A percentile compares a stretch with the other conserved stretches of the same genome.
These are phyloP conservation scores for Aplodontia rufa DNA, from an alignment of 2,113 vertebrate species.

Conservation along the genomic window DNA sequence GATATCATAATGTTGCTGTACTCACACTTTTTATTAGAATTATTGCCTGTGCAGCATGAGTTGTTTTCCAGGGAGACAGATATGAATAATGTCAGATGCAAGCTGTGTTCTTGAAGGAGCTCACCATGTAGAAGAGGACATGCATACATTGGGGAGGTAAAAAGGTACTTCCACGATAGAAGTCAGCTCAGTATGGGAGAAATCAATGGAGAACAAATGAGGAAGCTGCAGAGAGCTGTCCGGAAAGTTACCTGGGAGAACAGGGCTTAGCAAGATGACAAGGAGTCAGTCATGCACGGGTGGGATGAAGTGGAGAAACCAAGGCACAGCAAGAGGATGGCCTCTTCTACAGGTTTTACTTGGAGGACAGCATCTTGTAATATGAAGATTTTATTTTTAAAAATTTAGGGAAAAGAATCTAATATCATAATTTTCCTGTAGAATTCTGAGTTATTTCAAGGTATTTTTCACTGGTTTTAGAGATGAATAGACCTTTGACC, in stretches of 20 bases:
- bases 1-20: neutral
- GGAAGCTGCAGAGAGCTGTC: neutral
- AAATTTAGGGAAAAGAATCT: neutral
- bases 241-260: neutral
- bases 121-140: neutral
- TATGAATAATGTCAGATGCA: neutral
- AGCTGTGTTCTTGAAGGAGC: neutral
- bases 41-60: neutral
- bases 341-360: neutral
- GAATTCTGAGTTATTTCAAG: neutral
- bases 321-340: neutral
- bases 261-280: neutral
- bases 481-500: neutral
- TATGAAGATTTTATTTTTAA: neutral
- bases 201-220: neutral
- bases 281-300: rapidly evolving
- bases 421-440: neutral
- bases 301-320: neutral
- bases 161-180: neutral
- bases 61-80: rapidly evolving
- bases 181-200: rapidly evolving
- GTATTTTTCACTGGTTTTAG: neutral
- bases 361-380: neutral
- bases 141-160: neutral
- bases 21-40: neutral